These are phyloP conservation scores for Rissa tridactyla DNA, from an alignment of 2,113 vertebrate genomes.

Conservation along the genomic window DNA sequence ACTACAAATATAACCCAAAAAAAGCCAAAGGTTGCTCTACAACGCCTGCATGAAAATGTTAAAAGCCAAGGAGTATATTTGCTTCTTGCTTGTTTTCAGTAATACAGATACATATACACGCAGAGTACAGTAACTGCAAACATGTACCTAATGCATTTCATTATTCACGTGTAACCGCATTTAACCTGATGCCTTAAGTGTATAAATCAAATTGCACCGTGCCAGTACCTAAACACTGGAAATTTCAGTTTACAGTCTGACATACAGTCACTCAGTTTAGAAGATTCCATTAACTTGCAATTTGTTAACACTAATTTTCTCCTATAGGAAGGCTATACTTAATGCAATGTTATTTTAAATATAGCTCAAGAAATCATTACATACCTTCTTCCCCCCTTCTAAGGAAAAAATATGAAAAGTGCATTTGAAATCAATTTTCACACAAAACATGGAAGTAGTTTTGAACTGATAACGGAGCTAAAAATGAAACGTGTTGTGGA, in stretches of 20 bases:
- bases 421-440: not conserved
- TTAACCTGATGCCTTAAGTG: not conserved
- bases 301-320: not conserved
- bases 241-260: slow-evolving; percentile 31
- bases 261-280: not conserved
- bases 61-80: not conserved
- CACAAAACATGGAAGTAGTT: not conserved
- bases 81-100: not conserved
- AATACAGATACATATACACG: not conserved
- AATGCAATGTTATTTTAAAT: not conserved
- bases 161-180: not conserved
- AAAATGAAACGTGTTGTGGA: not conserved
- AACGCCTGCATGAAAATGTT: not conserved
- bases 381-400: not conserved
- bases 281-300: not conserved
- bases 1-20: not conserved
- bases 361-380: not conserved
- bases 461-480: not conserved
- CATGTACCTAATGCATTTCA: not conserved
- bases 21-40: not conserved
- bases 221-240: not conserved
- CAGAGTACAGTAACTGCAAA: not conserved
- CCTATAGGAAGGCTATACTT: not conserved
- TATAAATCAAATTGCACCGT: slow-evolving; percentile 1
- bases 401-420: not conserved